Base-by-base conservation (phyloP, 2,888 invertebrate species). In the Tenthredo amoena region DNA sequence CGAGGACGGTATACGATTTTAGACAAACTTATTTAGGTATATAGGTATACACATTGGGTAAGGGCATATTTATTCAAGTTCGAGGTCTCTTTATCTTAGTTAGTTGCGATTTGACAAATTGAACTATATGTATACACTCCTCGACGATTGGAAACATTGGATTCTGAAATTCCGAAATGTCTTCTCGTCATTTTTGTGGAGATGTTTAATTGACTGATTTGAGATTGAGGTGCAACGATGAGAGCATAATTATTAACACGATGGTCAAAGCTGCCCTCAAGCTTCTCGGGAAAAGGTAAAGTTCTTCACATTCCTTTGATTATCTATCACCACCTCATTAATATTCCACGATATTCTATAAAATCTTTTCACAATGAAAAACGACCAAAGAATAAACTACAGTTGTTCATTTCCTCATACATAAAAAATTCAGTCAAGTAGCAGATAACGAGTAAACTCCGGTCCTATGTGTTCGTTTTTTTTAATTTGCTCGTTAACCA, bases 1-100 rank as follows among this genome's bases (percentile, higher is more conserved):
- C 81, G 81, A 62, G 58, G 40, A 62, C 7, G 26, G 62, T 81
- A 58, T 79, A 68, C 68, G 34, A 68, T 68, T 68, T 34, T 68
- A 68, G 31, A 68, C 15, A 68, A 34, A 68, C 31, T 68, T 68
- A 68, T 68, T 34, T 31, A 26, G 18, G 15, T 34, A 34, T 18
- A 68, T 9, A 65, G n/a, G 65, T 26, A 26, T 34, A 4, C 26
- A 34, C 34, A 68, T 68, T 34, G 68, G 68, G 68, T 34, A 31
- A 68, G 68, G 68, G 34, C 68, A 68, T 6, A 68, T 6, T 15
- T 10, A 15, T 34, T 18, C 18, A 4, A 2, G 2, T 68, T 26
- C 18, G 50, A 50, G n/a, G 50, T n/a, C 18, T 21, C 26, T 26
- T 62, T 7, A 62, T 62, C 12, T 9, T 26, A 3, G 10, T 9